phyloP scores from a whole-genome alignment of 2,797 vertebrate genomes.

The Dipus sagitta region DNA sequence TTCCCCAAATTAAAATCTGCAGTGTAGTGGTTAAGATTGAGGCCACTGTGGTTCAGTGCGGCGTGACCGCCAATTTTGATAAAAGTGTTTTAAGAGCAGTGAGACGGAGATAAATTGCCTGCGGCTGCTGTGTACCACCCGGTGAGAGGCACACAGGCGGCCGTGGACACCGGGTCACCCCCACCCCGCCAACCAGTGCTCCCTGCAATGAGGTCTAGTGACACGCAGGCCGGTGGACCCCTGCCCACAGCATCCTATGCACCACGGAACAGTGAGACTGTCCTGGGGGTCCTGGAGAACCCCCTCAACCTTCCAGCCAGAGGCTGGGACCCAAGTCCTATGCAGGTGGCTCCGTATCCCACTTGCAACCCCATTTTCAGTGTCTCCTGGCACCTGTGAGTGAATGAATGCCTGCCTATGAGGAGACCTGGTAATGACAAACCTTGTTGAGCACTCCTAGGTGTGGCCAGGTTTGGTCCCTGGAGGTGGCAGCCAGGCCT shows the following conservation, averaged over 20 bases:
- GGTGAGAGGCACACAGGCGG: conserved; percentile 86
- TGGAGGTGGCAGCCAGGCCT: not conserved
- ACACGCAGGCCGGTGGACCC: not conserved
- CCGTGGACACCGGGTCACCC: conserved; percentile 77
- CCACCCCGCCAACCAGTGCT: not conserved
- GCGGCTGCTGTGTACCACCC: conserved; percentile 86
- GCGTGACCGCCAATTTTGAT: conserved; percentile 97
- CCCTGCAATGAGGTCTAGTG: not conserved
- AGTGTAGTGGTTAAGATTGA: conserved; percentile 94
- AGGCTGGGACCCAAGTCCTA: not conserved
- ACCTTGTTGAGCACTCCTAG: too few species aligned
- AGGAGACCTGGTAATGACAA: not conserved
- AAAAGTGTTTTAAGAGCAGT: conserved; percentile 97
- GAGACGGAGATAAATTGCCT: conserved; percentile 98
- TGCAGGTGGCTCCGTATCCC: too few species aligned
- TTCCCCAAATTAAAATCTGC: conserved; percentile 99
- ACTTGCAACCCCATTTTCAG: not conserved
- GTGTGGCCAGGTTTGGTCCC: too few species aligned
- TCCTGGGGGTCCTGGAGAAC: not conserved
- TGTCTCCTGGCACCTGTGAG: not conserved
- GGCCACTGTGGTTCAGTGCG: conserved; percentile 92
- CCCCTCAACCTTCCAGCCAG: not conserved
- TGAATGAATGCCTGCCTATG: not conserved
- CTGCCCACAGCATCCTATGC: not conserved
- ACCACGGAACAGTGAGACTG: too few species aligned